Base-by-base conservation (phyloP, 1,140 invertebrate genomes). In the Gonioctena quinquepunctata region DNA sequence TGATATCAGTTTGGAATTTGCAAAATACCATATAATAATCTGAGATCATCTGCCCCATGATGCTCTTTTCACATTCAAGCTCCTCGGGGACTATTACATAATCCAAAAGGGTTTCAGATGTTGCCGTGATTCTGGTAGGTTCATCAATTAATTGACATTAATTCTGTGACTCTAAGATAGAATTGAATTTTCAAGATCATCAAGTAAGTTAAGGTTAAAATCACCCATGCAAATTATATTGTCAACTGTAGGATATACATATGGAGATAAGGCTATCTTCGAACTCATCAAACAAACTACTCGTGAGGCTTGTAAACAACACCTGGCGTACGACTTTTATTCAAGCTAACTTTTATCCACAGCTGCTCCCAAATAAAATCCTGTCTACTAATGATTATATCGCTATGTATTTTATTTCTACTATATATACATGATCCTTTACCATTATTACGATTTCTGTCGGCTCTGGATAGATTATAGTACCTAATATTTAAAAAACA, bases 231-330 rank as follows among this genome's bases (percentile, higher is more conserved):
- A 50, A 50, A 50, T 50, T 6, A 50, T 50, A 50, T 50, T 50
- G n/a, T 50, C 49, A 50, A 50, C 49, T 6, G 49, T 50, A n/a
- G 49, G 49, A 19, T 50, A 50, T n/a, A 50, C n/a, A 50, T 4
- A 50, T n/a, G n/a, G n/a, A n/a, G 49, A 50, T 50, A 50, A 50
- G 49, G n/a, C n/a, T 50, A 50, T 50, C 49, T 50, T 50, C 49
- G n/a, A 5, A 50, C 49, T 50, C 49, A 50, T 5, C 49, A 4
- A 50, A 50, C 4, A 50, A 50, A 50, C 49, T 50, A 50, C 49
- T 50, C 49, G 49, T 50, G 49, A 5, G 49, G 49, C n/a, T 50
- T 50, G 49, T 50, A 50, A 50, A 50, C 3, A 50, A 50, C 49
- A 50, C 49, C 49, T 50, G 33, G 33, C 33, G 33, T 42, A 42